Percentiles rank a stretch among this genome's conserved stretches.
These are phyloP conservation scores for Coendou prehensilis DNA, from an alignment of 2,797 vertebrate species.

Conservation along the genomic window DNA sequence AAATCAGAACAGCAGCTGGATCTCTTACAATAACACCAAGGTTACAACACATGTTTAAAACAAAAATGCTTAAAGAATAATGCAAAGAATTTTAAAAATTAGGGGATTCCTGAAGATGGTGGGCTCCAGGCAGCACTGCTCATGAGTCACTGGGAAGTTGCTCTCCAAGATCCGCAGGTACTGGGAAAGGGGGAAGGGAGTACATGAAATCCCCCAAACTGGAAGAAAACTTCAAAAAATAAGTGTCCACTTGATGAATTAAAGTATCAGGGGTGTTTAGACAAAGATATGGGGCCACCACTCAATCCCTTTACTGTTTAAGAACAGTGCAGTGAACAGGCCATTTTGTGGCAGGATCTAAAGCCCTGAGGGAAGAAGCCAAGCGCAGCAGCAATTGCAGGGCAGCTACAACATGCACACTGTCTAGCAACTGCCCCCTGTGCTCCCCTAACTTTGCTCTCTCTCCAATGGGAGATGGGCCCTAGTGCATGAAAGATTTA, in stretches of 20 bases:
- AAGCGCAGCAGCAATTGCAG: not conserved
- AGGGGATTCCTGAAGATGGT: not conserved
- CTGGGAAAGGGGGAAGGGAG: not conserved
- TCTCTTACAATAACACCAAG: conserved; percentile 63
- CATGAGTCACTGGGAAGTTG: not conserved
- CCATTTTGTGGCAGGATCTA: not conserved
- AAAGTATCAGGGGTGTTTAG: not conserved
- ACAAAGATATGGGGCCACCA: not conserved
- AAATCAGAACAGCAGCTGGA: not conserved
- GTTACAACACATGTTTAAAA: conserved; percentile 10
- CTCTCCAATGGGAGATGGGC: not conserved
- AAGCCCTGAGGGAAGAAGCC: not conserved
- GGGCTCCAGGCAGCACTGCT: not conserved
- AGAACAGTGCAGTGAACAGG: not conserved
- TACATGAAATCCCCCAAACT: not conserved
- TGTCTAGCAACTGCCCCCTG: not conserved
- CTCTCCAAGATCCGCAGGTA: not conserved
- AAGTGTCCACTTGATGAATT: not conserved
- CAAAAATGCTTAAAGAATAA: conserved; percentile 58
- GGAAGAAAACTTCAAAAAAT: not conserved
- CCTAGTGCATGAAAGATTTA: not conserved
- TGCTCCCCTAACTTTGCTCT: not conserved
- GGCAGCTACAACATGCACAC: not conserved
- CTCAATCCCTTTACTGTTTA: not conserved
- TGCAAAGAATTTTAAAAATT: not conserved